Evolutionary conservation across 2,113 vertebrate genomes (phyloP), one percentile per base, ranked within the genome.

Genomic region (Ciconia boyciana): DNA sequence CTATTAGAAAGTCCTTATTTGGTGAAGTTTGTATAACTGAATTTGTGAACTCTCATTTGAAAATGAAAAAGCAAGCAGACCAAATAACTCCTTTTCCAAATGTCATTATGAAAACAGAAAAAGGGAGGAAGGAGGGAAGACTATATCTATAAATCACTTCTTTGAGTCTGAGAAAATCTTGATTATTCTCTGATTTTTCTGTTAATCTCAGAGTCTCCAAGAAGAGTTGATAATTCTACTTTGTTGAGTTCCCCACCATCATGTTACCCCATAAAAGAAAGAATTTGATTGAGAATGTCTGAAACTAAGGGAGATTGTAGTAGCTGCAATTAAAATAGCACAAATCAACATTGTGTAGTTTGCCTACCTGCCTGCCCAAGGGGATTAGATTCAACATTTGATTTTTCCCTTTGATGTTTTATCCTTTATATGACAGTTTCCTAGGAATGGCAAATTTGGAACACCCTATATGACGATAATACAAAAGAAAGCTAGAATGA

Each of bases 341-440:
- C 41, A 54, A 68, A 31, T 74, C 48, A 75, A 49, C 68, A 89
- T 89, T 52, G 36, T 18, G 31, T 70, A 20, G 25, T 72, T 95
- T 85, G 62, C n/a, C 19, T 52, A 57, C 49, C 19, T 94, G n/a
- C 49, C 58, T 90, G 46, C 13, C 66, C 60, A 57, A 49, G n/a
- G 31, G 60, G 46, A 52, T 58, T 91, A 92, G 15, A 87, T 95
- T 90, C 31, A 87, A 22, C 29, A 74, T 82, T 93, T 93, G 22
- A 74, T 43, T 86, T 84, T 92, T 69, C 16, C 9, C 65, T 96
- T 93, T 92, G 58, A 89, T 90, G 39, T 84, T 90, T 90, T 90
- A 68, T 80, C 22, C 36, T 78, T 80, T n/a, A 48, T 36, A 66
- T 77, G 57, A 58, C 54, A 9, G 31, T 75, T 93, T 86, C 76